Evolutionary conservation across 1,140 invertebrate genomes (phyloP), one percentile per base, ranked within the genome.

Genomic region (Magallana gigas): DNA sequence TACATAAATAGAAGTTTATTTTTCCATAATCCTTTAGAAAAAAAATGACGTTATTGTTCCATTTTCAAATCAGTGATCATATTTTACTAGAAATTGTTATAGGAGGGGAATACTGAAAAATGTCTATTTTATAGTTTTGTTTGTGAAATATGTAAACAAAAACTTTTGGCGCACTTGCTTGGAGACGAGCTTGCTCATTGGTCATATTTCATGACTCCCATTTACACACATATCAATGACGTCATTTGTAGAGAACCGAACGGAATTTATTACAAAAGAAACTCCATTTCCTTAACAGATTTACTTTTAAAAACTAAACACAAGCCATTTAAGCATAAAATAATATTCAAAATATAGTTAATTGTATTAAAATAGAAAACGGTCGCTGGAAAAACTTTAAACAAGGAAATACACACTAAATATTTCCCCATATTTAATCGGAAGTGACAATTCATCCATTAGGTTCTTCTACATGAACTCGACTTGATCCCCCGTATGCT

Each of bases 401-500:
- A 48, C 36, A 48, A 48, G 36, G 36, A 48, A 48, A 48, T 48
- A 5, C 2, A 48, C 36, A 48, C 36, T 48, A 48, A 48, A 48
- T 76, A 14, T 57, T 57, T 83, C 1, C 7, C 36, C 57, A 86
- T 84, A 58, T 85, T 88, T 64, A 64, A 48, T 68, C 58, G 84
- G 29, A 57, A 29, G 18, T 60, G 23, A 86, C 11, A 57, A 8
- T 0, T 64, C 7, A 11, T 62, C 88, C 88, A 29, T 84, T 81
- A 64, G 85, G 64, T 68, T 87, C 88, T 84, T 81, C 88, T 86
- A 87, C 88, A 84, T 89, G 88, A 89, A 89, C 76, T 89, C 85
- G 85, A 89, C 76, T 89, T 89, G 88, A 89, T 89, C 88, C 88
- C 88, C 88, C 88, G 85, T 85, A 89, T 76, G 85, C 88, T 86